These are phyloP conservation scores for Polypedilum pembai DNA, from an alignment of 1,140 invertebrate genomes.

Conservation along the genomic window DNA sequence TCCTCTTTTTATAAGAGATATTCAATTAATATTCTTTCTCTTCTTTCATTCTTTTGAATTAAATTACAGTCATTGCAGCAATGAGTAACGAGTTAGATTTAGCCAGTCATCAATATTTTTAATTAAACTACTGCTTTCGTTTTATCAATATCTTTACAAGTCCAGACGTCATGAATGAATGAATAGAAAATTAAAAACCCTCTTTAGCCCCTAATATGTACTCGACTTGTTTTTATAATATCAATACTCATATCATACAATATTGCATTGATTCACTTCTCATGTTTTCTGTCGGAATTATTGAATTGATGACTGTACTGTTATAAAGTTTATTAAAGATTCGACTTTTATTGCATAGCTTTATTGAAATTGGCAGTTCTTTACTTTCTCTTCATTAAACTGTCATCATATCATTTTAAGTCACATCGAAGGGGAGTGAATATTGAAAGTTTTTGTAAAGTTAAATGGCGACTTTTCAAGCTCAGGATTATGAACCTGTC, in stretches of 20 bases:
- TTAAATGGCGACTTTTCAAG: too few species aligned
- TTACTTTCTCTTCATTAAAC: too few species aligned
- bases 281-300: slow-evolving; percentile 6
- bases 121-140: neutral
- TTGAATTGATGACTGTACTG: neutral
- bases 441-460: too few species aligned
- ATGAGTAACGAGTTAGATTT: neutral
- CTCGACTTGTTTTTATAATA: neutral
- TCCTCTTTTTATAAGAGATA: neutral
- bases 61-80: neutral
- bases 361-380: too few species aligned
- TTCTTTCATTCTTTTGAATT: neutral
- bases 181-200: neutral
- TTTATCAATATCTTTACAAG: neutral
- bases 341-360: neutral
- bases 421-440: too few species aligned
- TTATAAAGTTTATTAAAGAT: neutral
- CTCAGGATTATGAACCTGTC: too few species aligned
- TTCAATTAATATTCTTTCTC: neutral
- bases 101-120: neutral
- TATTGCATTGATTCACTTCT: slow-evolving; percentile 13
- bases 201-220: neutral
- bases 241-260: neutral
- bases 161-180: neutral
- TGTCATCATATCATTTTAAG: too few species aligned